phyloP scores from a whole-genome alignment of 2,797 vertebrate species.

The Babyrousa celebensis region DNA sequence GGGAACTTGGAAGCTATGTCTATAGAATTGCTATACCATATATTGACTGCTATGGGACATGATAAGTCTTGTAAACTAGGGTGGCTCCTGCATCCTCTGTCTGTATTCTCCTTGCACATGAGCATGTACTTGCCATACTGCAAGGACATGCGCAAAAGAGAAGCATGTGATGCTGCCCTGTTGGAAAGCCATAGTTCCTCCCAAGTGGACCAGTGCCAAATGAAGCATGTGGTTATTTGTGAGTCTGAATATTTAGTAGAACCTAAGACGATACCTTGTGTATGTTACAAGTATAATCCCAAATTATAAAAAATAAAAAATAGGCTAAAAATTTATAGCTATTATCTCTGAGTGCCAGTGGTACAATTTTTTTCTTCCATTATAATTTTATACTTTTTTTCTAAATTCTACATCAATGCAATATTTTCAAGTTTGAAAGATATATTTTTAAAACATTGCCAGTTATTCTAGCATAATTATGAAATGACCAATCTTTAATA shows the following conservation, averaged over 20 bases:
- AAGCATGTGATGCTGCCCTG: not conserved
- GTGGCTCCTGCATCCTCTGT: not conserved
- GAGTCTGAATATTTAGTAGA: constrained; percentile 33
- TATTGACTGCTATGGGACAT: not conserved
- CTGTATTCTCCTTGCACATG: not conserved
- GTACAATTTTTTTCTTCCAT: not conserved
- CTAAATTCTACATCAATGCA: not conserved
- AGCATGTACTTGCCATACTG: not conserved
- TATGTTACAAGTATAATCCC: not conserved
- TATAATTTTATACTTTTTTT: constrained; percentile 15
- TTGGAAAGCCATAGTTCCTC: not conserved
- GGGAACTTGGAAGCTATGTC: not conserved
- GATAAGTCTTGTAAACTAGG: not conserved
- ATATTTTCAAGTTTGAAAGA: constrained; percentile 61
- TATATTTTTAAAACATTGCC: not conserved
- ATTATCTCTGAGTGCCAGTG: constrained; percentile 32
- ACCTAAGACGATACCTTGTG: not conserved
- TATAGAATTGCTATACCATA: not conserved
- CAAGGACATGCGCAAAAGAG: not conserved
- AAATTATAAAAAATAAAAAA: not conserved
- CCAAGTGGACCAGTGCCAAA: not conserved
- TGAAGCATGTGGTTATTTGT: not conserved
- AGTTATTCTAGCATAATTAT: not conserved
- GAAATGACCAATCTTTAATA: not conserved
- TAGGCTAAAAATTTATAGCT: not conserved